Percentiles rank a stretch among this genome's conserved stretches.
phyloP scores from a whole-genome alignment of 2,113 vertebrate species.

The Onychorhynchus coronatus region DNA sequence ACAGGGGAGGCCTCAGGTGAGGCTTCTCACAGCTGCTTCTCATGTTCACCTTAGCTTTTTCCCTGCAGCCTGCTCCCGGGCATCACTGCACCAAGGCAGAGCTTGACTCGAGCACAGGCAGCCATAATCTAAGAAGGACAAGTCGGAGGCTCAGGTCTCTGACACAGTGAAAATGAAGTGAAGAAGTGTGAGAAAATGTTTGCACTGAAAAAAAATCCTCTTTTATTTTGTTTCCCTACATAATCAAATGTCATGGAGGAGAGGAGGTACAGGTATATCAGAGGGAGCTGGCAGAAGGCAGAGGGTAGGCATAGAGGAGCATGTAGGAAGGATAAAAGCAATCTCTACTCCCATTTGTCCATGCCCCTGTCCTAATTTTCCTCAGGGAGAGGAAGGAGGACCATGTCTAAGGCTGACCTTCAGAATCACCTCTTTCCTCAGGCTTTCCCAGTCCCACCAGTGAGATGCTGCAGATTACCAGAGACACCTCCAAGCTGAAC shows the following conservation, averaged over 20 bases:
- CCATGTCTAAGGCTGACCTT: background rate
- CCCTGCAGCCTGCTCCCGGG: background rate
- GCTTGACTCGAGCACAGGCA: background rate
- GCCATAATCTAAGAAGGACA: background rate
- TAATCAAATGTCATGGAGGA: fast-evolving
- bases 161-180: background rate
- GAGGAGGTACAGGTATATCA: background rate
- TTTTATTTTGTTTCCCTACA: background rate
- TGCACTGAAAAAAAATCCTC: background rate
- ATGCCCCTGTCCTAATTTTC: background rate
- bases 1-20: background rate
- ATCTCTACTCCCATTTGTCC: background rate
- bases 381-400: background rate
- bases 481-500: background rate
- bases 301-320: background rate
- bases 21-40: background rate
- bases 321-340: background rate
- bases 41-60: fast-evolving
- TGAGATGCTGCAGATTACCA: background rate
- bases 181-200: background rate
- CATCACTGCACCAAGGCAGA: background rate
- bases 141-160: background rate
- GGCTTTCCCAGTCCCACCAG: background rate
- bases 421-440: background rate
- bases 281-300: background rate